Evolutionary conservation across 1,140 invertebrate species (phyloP).

Genomic region (Drosophila arizonae): DNA sequence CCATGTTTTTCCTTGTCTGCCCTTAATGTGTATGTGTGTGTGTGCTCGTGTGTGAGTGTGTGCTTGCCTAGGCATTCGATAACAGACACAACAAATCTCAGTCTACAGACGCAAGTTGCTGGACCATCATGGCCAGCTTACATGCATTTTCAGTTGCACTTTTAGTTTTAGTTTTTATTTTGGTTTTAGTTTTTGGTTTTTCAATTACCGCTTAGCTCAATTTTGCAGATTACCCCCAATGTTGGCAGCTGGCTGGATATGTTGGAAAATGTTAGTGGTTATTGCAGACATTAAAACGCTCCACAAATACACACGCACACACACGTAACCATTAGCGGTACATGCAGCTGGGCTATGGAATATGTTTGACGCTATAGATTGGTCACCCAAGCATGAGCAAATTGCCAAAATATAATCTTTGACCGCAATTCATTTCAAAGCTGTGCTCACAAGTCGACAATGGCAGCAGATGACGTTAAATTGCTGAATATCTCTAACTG

Average conservation of each 20-base stretch:
- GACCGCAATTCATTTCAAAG: slow-evolving; percentile 10
- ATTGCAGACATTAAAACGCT: slow-evolving; percentile 9
- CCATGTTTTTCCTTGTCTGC: slow-evolving; percentile 39
- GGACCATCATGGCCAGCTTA: slow-evolving; percentile 27
- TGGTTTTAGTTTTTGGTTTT: slow-evolving; percentile 30
- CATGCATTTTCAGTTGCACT: slow-evolving; percentile 10
- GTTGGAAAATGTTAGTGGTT: slow-evolving; percentile 2
- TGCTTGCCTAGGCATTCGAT: slow-evolving; percentile 65
- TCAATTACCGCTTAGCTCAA: slow-evolving; percentile 31
- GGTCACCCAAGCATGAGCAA: neutral
- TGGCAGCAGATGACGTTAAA: neutral
- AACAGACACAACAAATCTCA: slow-evolving; percentile 44
- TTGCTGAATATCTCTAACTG: too few species aligned
- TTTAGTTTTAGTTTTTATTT: neutral
- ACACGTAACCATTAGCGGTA: neutral
- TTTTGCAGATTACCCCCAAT: slow-evolving; percentile 10
- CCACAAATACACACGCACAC: neutral
- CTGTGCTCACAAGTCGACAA: slow-evolving; percentile 25
- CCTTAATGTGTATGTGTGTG: slow-evolving; percentile 46
- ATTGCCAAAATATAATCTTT: slow-evolving; percentile 19
- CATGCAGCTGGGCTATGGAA: neutral
- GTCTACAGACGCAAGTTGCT: neutral
- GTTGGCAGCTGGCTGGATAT: slow-evolving; percentile 12
- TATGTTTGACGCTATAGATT: neutral
- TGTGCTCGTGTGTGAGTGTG: slow-evolving; percentile 17